Conservation (phyloP, 2,113 vertebrate genomes). For the Pluvialis apricaria region DNA sequence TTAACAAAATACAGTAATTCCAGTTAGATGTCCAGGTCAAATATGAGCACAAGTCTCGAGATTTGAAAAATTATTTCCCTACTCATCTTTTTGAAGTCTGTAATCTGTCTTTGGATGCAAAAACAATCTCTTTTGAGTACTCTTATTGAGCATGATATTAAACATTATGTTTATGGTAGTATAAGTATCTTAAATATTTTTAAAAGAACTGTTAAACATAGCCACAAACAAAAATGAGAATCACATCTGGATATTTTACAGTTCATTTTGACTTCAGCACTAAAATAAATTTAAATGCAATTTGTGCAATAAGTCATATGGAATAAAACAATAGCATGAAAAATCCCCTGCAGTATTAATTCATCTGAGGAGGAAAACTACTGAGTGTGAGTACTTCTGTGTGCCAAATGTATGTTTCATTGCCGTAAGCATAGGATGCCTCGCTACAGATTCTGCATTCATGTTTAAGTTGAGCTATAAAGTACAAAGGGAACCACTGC, state of each 20-base stretch:
- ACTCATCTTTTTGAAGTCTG: neutral
- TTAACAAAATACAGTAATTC: neutral
- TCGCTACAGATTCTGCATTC: neutral
- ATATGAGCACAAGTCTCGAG: neutral
- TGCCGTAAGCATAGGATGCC: neutral
- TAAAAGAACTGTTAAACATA: neutral
- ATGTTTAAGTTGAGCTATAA: neutral
- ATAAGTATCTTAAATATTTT: neutral
- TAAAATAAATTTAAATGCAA: constrained; percentile 1
- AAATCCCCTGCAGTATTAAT: neutral
- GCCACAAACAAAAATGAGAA: neutral
- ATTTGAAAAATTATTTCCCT: neutral
- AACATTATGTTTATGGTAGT: neutral
- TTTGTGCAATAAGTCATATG: neutral
- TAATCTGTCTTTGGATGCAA: neutral
- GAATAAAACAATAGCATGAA: neutral
- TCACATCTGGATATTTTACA: neutral
- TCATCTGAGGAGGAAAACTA: neutral
- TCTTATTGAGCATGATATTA: neutral
- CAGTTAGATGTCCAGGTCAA: neutral
- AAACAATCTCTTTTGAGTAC: neutral
- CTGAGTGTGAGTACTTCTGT: neutral
- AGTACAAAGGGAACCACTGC: neutral
- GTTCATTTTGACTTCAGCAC: neutral
- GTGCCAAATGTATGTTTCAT: neutral